Evolutionary conservation across 2,113 vertebrate genomes (phyloP), one percentile per base, ranked within the genome.

Genomic region (Hydropotes inermis): DNA sequence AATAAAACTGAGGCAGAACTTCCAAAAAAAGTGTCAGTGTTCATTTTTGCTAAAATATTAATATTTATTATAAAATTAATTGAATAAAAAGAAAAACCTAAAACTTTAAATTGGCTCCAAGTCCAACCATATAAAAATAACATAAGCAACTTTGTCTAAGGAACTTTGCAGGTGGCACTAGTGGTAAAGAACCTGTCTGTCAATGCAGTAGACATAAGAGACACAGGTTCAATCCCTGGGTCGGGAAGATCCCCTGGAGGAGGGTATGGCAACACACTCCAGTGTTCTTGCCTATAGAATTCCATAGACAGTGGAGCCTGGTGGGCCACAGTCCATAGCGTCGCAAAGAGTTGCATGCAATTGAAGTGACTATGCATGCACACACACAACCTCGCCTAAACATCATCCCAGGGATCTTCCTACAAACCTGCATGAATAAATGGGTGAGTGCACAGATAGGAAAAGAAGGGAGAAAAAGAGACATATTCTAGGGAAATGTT

Each of bases 291-390:
- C 67, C 67, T 39, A n/a, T 2, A 70, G n/a, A 12, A 6, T 0
- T 0, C 19, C 67, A 39, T 1, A 5, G 19, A 12, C 67, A 39
- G 67, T 12, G 67, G 67, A 23, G n/a, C 9, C n/a, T 39, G 67
- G 67, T 0, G n/a, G n/a, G n/a, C 67, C 11, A 2, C n/a, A 39
- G n/a, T 23, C n/a, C 19, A 23, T 0, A 11, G 19, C 5, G 67
- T 13, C 10, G 5, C 19, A 39, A 21, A 55, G 19, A 6, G 19
- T 70, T 10, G 39, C n/a, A 6, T 1, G 3, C 0, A 5, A 39
- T 5, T 36, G n/a, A 6, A 6, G 21, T 36, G 67, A 23, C 67
- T 39, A 21, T 1, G n/a, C 19, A 3, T 23, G 19, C 10, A 6
- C 67, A 39, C n/a, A 23, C n/a, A 39, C 67, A 23, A 0, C n/a